Evolutionary conservation across 2,113 vertebrate genomes (phyloP).

Genomic region (Pristiophorus japonicus): DNA sequence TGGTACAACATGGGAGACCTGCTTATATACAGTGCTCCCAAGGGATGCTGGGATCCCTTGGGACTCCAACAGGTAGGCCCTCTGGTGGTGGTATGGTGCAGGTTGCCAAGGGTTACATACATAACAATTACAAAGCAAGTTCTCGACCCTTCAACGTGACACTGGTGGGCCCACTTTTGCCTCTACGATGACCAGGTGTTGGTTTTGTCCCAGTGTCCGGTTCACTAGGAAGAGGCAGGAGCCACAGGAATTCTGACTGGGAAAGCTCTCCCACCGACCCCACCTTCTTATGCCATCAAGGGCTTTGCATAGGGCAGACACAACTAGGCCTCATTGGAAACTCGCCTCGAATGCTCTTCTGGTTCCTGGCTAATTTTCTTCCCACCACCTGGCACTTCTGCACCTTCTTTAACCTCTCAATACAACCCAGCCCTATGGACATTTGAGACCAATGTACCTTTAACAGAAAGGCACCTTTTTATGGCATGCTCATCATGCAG

Average conservation of each 20-base stretch:
- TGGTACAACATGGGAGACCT: too few species aligned
- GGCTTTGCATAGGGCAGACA: not conserved
- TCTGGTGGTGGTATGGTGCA: too few species aligned
- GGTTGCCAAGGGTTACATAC: too few species aligned
- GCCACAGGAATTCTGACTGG: not conserved
- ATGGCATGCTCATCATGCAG: not conserved
- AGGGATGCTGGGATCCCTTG: too few species aligned
- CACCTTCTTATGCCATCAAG: not conserved
- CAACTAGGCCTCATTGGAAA: not conserved
- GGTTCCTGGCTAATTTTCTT: not conserved
- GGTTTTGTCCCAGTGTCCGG: not conserved
- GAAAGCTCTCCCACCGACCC: not conserved
- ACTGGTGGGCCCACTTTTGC: not conserved
- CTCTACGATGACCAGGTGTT: not conserved
- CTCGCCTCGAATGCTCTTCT: not conserved
- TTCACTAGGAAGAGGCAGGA: not conserved
- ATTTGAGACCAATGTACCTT: not conserved
- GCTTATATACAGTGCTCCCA: too few species aligned
- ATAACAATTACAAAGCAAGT: not conserved
- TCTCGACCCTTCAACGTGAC: not conserved
- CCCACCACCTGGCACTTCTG: not conserved
- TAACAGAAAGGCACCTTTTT: not conserved
- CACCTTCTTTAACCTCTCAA: not conserved
- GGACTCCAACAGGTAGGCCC: too few species aligned
- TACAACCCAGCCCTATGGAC: not conserved